Evolutionary conservation across 2,797 vertebrate genomes (phyloP), one percentile per base, ranked within the genome.

Genomic region (Enteromius unitaeniatus): DNA sequence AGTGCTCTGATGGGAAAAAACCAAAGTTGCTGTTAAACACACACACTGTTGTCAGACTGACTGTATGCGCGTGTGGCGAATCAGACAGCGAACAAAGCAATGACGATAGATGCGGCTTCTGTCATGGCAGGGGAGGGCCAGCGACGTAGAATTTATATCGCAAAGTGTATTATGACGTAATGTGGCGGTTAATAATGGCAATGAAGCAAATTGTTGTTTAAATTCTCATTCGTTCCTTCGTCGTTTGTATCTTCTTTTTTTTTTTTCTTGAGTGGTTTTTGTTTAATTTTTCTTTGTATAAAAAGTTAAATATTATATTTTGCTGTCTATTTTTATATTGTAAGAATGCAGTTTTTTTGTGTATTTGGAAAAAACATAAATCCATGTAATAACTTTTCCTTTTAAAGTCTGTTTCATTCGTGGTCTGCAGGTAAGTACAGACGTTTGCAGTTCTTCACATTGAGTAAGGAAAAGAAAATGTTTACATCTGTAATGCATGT

Each of bases 251-350:
- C n/a, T 78, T 49, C 87, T 77, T 77, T 72, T 88, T 55, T 45
- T 9, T 10, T 53, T 53, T 55, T 7, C 1, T 55, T 53, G 19
- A 53, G 3, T 55, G 21, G 8, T 26, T 55, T 89, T 85, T 79
- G n/a, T 67, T 77, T 53, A 87, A 83, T 91, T 87, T 86, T 91
- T 92, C 23, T 65, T 69, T 70, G n/a, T 70, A 47, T 15, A 37
- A 67, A 64, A 74, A 15, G 14, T 47, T 64, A 62, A 79, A 28
- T 67, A 34, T 62, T 6, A 47, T 49, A 21, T 67, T 40, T 1
- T 42, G 21, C 3, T n/a, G 17, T 62, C 15, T 26, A 0, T 49
- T 45, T 37, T 51, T 68, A 7, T 73, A 14, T 45, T 40, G 76
- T 68, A 42, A 47, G 15, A 26, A 58, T 69, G 7, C 64, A 1